Base-by-base conservation (phyloP, 2,797 vertebrate genomes). In the Silurus lanzhouensis region DNA sequence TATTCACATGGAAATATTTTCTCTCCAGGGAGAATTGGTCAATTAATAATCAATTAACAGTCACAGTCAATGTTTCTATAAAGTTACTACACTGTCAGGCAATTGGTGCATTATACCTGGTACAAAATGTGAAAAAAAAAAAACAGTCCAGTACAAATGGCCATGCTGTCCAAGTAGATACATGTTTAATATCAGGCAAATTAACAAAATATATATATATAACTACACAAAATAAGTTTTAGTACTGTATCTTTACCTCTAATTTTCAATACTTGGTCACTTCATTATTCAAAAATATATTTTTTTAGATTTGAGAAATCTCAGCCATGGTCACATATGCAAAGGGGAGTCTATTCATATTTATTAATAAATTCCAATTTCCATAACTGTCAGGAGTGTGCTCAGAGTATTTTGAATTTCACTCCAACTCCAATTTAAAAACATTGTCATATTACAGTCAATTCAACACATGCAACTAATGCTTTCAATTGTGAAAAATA, bases 81-180 rank as follows among this genome's bases (percentile, higher is more conserved):
- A 44, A 44, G 17, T 3, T 57, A 8, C 6, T 25, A 75, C 44
- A 44, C 68, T 25, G 12, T 48, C 9, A 76, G 10, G 3, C 10
- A 48, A 5, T 48, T 72, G 70, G 38, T n/a, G 20, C 14, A 27
- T 46, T 46, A 44, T 7, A 46, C 38, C 38, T 44, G 38, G 6
- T 44, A 14, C 13, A 75, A 48, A 57, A 17, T 76, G 52, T 44
- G 31, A 22, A 82, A 19, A 46, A 82, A 19, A 46, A 83, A 83
- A 38, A n/a, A n/a, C n/a, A 61, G 81, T 20, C 48, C 0, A 57
- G n/a, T 27, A 75, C 55, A 75, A 75, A n/a, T 15, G 12, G 72
- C 10, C 22, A 74, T n/a, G 71, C 12, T 74, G 12, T 68, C 14
- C 12, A 7, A 17, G 6, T 9, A 17, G 67, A 70, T 27, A 68